Evolutionary conservation across 23 tunicate species (phyloP), one percentile per base, ranked within the genome.

Genomic region (Botrylloides violaceus): DNA sequence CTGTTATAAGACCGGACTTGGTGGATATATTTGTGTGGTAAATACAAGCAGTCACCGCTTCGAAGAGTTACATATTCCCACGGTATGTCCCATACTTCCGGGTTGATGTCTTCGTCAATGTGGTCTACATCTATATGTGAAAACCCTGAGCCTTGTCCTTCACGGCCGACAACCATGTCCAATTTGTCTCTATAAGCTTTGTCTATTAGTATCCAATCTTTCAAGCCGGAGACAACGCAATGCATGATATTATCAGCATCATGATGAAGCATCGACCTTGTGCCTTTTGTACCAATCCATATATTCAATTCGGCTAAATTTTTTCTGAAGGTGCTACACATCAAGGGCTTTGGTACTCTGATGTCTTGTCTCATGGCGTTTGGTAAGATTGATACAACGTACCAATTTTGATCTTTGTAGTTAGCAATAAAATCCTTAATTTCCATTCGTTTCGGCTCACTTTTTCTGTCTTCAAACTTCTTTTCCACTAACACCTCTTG

Each of bases 181-280:
- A 75, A 18, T 34, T 58, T 61, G 18, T 34, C n/a, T 32, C 73
- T 79, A 64, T 90, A 36, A 2, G 61, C 43, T 4, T 79, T 80
- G 61, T 90, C 61, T 38, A 83, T 78, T 3, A 90, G 50, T 22
- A 90, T 90, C 97, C 97, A 90, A 64, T 90, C 97, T 59, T 90
- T 90, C 71, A 81, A 63, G 18, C 97, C 97, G 59, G 81, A 39
- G 15, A 90, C 83, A 23, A 90, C 53, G 49, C 97, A 90, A 66
- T 90, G 97, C 31, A 90, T 61, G 3, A 90, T 90, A 65, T 90
- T 79, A 70, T 90, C 97, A 29, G 97, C 97, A 70, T 90, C 97
- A 48, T 73, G 61, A 74, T 90, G 97, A 2, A 90, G 75, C 78
- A 83, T 76, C 25, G 97, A 90, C 32, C 97, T 79, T 29, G 97